phyloP scores from a whole-genome alignment of 2,113 vertebrate genomes.

The Triplophysa rosa region DNA sequence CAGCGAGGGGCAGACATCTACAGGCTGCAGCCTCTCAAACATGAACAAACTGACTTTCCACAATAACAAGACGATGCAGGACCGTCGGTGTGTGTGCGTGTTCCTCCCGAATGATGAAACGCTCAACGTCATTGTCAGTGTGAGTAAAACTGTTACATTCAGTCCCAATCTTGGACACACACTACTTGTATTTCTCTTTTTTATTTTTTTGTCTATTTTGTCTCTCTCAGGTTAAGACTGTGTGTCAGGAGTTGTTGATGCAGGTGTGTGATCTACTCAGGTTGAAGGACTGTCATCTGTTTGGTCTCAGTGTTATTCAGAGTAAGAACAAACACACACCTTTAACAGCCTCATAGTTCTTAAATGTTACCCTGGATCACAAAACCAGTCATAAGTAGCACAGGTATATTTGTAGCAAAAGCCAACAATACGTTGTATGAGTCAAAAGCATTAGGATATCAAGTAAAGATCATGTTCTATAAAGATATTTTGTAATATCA shows the following conservation, averaged over 20 bases:
- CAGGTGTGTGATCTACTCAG: conserved; percentile 96
- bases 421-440: too few species aligned
- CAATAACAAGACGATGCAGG: conserved; percentile 99
- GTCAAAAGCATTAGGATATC: too few species aligned
- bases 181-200: neutral
- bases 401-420: too few species aligned
- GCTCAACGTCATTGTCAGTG: conserved; percentile 94
- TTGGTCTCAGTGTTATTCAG: conserved; percentile 97
- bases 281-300: conserved; percentile 95
- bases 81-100: conserved; percentile 97
- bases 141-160: conserved; percentile 68
- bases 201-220: too few species aligned
- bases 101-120: conserved; percentile 97
- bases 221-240: conserved; percentile 85
- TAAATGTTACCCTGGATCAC: too few species aligned
- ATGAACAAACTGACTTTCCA: conserved; percentile 97
- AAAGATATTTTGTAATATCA: too few species aligned
- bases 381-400: too few species aligned
- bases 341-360: neutral
- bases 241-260: conserved; percentile 92
- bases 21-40: conserved; percentile 73
- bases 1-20: conserved; percentile 65
- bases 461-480: too few species aligned
- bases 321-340: conserved; percentile 78
- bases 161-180: conserved; percentile 16